A percentile compares a stretch with the other conserved stretches of the same genome.
These are phyloP conservation scores for Chlorops oryzae DNA, from an alignment of 1,140 invertebrate genomes.

Conservation along the genomic window DNA sequence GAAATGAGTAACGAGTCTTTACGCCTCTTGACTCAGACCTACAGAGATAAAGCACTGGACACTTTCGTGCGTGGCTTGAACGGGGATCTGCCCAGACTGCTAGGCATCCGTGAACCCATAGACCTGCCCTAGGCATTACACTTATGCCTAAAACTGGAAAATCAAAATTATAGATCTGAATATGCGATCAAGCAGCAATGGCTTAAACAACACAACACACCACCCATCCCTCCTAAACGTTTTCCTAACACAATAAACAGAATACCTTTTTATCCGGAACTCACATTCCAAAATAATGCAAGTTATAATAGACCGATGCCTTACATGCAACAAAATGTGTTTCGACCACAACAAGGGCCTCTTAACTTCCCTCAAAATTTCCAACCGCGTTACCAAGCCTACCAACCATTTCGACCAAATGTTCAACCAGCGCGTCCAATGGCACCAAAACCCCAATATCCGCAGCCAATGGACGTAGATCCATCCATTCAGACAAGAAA, in stretches of 20 bases:
- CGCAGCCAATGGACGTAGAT: conserved; percentile 17
- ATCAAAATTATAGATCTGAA: conserved; percentile 5
- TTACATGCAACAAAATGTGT: too few species aligned
- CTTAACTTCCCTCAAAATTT: too few species aligned
- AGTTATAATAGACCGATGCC: too few species aligned
- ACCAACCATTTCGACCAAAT: neutral
- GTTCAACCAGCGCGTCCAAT: neutral
- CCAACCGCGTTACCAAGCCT: too few species aligned
- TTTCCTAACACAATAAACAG: neutral
- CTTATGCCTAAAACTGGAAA: conserved; percentile 17
- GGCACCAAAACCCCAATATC: neutral
- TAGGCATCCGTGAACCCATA: conserved; percentile 13
- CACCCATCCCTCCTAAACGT: neutral
- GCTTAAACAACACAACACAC: neutral
- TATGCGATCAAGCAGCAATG: conserved; percentile 5
- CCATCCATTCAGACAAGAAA: conserved; percentile 4
- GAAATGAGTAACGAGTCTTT: conserved; percentile 8
- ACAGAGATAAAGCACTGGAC: conserved; percentile 16
- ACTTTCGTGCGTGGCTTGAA: conserved; percentile 9
- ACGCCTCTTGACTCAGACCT: conserved; percentile 11
- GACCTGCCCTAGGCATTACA: conserved; percentile 17
- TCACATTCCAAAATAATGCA: too few species aligned
- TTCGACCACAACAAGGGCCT: too few species aligned
- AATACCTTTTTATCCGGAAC: neutral
- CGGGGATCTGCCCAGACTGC: conserved; percentile 9